These are phyloP conservation scores for Meteorus cinctellus DNA, from an alignment of 2,888 invertebrate genomes.

Conservation along the genomic window DNA sequence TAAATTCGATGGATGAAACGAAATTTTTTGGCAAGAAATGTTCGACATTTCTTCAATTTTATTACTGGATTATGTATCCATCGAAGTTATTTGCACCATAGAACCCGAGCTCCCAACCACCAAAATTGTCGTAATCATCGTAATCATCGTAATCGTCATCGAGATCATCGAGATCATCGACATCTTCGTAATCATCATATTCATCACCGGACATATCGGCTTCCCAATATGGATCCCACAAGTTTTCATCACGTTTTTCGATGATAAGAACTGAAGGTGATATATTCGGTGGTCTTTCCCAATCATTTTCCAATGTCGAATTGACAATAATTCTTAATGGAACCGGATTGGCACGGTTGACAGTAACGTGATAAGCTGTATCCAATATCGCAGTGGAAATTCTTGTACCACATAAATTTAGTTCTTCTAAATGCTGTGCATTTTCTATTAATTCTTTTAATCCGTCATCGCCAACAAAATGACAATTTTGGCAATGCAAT, in stretches of 20 bases:
- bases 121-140: conserved; percentile 18
- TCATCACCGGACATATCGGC: not conserved
- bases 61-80: too few species aligned
- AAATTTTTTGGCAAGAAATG: too few species aligned
- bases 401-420: conserved; percentile 20
- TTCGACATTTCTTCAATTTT: too few species aligned
- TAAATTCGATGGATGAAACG: too few species aligned
- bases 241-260: not conserved
- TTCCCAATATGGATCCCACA: not conserved
- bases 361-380: conserved; percentile 1
- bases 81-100: conserved; percentile 17
- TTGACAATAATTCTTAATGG: conserved; percentile 8
- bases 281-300: not conserved
- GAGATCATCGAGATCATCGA: not conserved
- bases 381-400: not conserved
- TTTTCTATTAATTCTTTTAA: not conserved
- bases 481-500: conserved; percentile 27
- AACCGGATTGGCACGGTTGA: conserved; percentile 18
- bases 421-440: conserved; percentile 7
- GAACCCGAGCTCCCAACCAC: not conserved
- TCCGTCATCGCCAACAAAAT: not conserved
- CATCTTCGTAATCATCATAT: not conserved
- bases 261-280: conserved; percentile 18
- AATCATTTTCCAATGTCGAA: not conserved
- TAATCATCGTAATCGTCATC: not conserved